These are phyloP conservation scores for Piprites chloris DNA, from an alignment of 2,113 vertebrate genomes.

Conservation along the genomic window DNA sequence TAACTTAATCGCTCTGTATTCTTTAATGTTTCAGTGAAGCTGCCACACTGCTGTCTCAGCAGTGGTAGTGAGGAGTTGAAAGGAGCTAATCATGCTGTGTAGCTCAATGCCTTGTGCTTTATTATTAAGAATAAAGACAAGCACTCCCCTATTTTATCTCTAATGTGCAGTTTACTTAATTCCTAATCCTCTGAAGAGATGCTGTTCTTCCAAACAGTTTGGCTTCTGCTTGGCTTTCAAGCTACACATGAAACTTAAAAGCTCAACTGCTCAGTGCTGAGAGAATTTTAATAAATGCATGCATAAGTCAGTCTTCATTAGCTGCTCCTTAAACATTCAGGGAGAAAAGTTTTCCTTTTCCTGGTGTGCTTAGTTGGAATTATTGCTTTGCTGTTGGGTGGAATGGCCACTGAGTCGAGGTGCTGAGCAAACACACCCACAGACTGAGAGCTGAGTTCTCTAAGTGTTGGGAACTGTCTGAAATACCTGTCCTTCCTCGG, in stretches of 20 bases:
- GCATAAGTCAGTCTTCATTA: constrained; percentile 7
- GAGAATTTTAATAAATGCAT: neutral
- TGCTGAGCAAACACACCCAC: neutral
- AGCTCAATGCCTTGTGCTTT: constrained; percentile 35
- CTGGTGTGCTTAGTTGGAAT: neutral
- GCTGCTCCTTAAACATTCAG: neutral
- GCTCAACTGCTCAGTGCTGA: neutral
- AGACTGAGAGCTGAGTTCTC: neutral
- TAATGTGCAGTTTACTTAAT: constrained; percentile 60
- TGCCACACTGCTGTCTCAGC: constrained; percentile 48
- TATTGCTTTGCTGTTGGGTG: neutral
- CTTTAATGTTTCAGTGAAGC: neutral
- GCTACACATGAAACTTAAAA: neutral
- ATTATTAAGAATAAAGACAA: constrained; percentile 52
- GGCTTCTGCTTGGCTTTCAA: constrained; percentile 28
- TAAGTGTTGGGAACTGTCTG: neutral
- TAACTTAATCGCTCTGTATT: neutral
- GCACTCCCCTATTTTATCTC: constrained; percentile 50
- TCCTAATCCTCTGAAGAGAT: constrained; percentile 59
- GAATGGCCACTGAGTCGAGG: neutral
- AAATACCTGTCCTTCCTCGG: neutral
- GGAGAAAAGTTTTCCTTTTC: neutral
- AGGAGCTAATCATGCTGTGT: constrained; percentile 34
- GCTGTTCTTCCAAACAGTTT: neutral
- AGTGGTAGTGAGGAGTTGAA: constrained; percentile 25